phyloP scores from a whole-genome alignment of 23 tunicate genomes.

The Ascidia mentula region DNA sequence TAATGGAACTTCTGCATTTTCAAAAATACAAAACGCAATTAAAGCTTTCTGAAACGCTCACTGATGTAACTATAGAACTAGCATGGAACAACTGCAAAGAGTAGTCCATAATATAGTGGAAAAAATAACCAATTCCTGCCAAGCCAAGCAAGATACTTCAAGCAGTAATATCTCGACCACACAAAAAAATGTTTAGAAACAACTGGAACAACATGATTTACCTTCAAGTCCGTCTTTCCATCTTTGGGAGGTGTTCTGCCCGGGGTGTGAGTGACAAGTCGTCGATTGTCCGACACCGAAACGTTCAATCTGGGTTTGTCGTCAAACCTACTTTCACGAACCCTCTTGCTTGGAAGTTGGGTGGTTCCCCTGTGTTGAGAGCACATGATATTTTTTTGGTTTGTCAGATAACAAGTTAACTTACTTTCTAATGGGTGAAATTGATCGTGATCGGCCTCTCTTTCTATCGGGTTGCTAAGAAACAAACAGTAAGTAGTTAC shows the following conservation, averaged over 20 bases:
- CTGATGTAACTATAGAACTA: no score
- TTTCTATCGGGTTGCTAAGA: slow-evolving; percentile 4
- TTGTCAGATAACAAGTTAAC: not conserved
- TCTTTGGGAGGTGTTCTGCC: not conserved
- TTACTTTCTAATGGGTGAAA: slow-evolving; percentile 61
- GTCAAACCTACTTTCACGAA: not conserved
- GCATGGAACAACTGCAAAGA: no score
- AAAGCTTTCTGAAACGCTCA: no score
- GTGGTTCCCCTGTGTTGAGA: slow-evolving; percentile 40
- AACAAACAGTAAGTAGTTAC: not conserved
- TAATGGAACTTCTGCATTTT: no score
- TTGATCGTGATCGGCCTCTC: slow-evolving; percentile 33
- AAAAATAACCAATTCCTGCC: no score
- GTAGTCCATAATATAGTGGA: no score
- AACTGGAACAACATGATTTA: no score
- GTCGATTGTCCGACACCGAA: not conserved
- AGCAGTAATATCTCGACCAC: no score
- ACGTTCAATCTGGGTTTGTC: not conserved
- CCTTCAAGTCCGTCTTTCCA: not conserved
- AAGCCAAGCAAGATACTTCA: no score
- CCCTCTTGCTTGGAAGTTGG: slow-evolving; percentile 37
- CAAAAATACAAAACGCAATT: no score
- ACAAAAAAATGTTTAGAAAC: not conserved
- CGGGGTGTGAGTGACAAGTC: not conserved
- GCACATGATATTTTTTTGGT: not conserved